phyloP scores from a whole-genome alignment of 2,888 invertebrate genomes.

The Sesamia inferens region DNA sequence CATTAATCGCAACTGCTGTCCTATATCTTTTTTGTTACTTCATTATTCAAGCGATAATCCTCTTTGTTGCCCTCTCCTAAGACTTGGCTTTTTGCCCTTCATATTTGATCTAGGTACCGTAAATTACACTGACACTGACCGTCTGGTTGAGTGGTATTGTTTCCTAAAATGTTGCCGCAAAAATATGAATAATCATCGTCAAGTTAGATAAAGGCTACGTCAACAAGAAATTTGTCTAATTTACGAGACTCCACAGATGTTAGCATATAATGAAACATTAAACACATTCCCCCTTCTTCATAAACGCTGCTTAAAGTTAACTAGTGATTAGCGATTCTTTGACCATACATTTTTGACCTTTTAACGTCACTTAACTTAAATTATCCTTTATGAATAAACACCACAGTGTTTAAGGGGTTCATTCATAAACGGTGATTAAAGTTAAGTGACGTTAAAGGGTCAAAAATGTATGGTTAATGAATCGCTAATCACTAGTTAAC shows the following conservation, averaged over 20 bases:
- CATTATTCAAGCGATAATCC: slow-evolving; percentile 3
- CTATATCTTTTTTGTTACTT: slow-evolving; percentile 3
- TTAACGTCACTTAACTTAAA: too few species aligned
- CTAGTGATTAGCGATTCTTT: too few species aligned
- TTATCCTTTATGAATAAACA: too few species aligned
- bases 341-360: too few species aligned
- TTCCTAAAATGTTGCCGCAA: background rate
- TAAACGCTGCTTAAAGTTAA: too few species aligned
- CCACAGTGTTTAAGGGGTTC: too few species aligned
- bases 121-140: background rate
- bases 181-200: background rate
- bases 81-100: background rate
- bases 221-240: background rate
- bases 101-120: background rate
- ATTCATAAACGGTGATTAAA: too few species aligned
- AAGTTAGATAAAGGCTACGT: background rate
- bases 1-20: slow-evolving; percentile 15
- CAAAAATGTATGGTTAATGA: too few species aligned
- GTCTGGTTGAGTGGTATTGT: background rate
- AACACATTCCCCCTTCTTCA: too few species aligned
- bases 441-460: too few species aligned
- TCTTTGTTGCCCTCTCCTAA: background rate
- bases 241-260: background rate
- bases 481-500: too few species aligned
- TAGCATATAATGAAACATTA: too few species aligned